These are phyloP conservation scores for Cotesia typhae DNA, from an alignment of 1,140 invertebrate genomes.

Conservation along the genomic window DNA sequence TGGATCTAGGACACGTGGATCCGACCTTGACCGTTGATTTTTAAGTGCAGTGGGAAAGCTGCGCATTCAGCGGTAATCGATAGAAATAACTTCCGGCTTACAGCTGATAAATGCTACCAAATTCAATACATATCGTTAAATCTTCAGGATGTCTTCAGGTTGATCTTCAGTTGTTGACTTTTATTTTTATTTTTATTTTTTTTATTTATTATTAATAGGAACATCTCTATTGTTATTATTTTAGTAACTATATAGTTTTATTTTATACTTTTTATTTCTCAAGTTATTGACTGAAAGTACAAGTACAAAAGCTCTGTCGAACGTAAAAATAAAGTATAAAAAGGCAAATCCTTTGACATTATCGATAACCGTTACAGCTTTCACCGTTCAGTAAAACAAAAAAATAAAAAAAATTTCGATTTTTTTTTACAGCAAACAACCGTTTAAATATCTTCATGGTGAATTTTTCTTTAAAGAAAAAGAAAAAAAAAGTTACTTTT, in stretches of 20 bases:
- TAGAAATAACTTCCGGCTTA: slow-evolving; percentile 35
- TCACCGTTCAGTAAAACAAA: background rate
- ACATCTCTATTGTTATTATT: background rate
- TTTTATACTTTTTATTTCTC: background rate
- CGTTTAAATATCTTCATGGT: background rate
- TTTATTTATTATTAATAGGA: background rate
- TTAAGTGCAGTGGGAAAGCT: slow-evolving; percentile 11
- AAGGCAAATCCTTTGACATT: too few species aligned
- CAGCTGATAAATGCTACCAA: background rate
- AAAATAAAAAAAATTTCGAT: background rate
- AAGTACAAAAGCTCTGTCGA: too few species aligned
- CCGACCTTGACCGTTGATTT: slow-evolving; percentile 31
- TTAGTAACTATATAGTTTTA: background rate
- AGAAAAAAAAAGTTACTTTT: too few species aligned
- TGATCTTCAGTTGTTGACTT: slow-evolving; percentile 21
- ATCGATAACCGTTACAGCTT: background rate
- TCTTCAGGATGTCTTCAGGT: slow-evolving; percentile 45
- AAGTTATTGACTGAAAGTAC: background rate
- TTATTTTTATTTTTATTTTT: background rate
- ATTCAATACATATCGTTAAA: slow-evolving; percentile 6
- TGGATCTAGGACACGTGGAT: background rate
- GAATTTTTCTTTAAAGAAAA: too few species aligned
- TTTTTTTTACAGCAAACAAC: background rate
- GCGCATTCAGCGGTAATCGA: slow-evolving; percentile 34
- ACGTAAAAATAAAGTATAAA: too few species aligned